phyloP scores from a whole-genome alignment of 2,113 vertebrate genomes.

The Cardinalis cardinalis region DNA sequence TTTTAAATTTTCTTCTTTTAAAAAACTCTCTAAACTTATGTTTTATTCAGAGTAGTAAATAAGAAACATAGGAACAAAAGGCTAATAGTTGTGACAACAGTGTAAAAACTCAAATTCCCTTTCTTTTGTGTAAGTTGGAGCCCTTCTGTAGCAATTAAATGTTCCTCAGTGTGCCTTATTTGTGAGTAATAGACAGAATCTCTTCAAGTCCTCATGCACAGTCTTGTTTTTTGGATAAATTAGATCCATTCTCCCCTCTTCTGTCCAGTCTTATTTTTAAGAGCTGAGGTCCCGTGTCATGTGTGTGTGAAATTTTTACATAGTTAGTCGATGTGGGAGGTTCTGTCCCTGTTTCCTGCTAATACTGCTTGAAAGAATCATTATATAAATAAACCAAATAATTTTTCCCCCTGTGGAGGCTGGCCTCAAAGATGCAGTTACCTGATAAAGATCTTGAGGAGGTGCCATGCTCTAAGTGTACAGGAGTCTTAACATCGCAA shows the following conservation, averaged over 20 bases:
- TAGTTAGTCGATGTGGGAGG: rapidly evolving
- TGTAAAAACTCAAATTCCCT: not conserved
- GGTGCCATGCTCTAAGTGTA: not conserved
- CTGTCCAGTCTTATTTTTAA: not conserved
- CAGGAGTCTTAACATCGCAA: not conserved
- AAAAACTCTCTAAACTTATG: rapidly evolving
- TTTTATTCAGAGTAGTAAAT: not conserved
- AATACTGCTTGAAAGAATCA: not conserved
- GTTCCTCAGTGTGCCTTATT: not conserved
- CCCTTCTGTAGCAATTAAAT: not conserved
- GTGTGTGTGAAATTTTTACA: not conserved
- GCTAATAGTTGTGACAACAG: not conserved
- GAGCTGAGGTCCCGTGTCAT: not conserved
- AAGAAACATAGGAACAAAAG: not conserved
- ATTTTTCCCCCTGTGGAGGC: not conserved
- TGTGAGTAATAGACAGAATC: not conserved
- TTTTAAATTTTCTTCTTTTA: not conserved
- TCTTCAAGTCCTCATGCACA: not conserved
- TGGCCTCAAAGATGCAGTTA: not conserved
- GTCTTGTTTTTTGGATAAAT: not conserved
- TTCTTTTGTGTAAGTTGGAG: not conserved
- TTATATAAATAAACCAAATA: not conserved
- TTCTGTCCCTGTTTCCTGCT: not conserved
- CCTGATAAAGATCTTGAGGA: not conserved
- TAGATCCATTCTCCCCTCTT: not conserved